Evolutionary conservation across 2,113 vertebrate genomes (phyloP), one percentile per base, ranked within the genome.

Genomic region (Morone chrysops): DNA sequence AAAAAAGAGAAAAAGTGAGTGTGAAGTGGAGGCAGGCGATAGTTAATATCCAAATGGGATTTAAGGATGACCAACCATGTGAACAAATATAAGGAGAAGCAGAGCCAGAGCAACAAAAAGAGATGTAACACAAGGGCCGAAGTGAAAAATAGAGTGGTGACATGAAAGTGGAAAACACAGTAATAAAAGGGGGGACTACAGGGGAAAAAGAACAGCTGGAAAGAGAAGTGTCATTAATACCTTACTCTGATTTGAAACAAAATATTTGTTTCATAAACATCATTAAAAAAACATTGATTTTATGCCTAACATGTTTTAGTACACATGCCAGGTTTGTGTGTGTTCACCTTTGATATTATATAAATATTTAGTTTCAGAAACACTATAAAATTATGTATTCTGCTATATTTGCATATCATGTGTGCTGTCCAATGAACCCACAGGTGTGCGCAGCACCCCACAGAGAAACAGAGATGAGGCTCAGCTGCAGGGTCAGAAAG

Each of bases 401-500:
- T 16, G 63, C 65, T 70, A n/a, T 50, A 72, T 83, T 88, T 87
- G 70, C 80, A 82, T 56, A 65, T 62, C 31, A 38, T 31, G 13
- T 61, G 36, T 51, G 70, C 70, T 75, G 83, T 53, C 17, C 18
- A 16, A 79, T 88, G 75, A 75, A 75, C 78, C 78, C 85, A 84
- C 83, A 90, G 89, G 85, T 92, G 89, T 87, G 71, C 20, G 43
- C 45, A 70, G 75, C 78, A 61, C 68, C 80, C 90, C 78, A 43
- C 81, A 56, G 81, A 90, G 82, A 72, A 87, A 54, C 75, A 17
- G 69, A 77, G 68, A 82, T 54, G 83, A 87, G 91, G 65, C 89
- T 92, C 92, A 93, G 92, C 92, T 93, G 92, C 60, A 40, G 80
- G 81, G 84, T 92, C 90, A 89, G 59, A 89, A 75, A 80, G 76